Conservation (phyloP, 2,888 invertebrate genomes). For the Scotopteryx bipunctaria region DNA sequence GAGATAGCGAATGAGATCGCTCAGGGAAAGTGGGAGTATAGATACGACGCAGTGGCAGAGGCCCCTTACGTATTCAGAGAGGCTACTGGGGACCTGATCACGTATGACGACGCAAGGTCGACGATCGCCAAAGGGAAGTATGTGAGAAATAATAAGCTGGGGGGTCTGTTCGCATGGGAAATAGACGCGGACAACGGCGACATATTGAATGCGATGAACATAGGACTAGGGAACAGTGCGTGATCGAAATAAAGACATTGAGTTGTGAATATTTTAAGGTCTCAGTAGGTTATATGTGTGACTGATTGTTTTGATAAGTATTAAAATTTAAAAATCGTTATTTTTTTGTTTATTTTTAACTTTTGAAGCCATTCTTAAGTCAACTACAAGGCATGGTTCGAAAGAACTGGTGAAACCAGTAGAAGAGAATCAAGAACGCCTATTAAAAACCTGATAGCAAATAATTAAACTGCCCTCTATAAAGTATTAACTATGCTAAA, state of each 20-base stretch:
- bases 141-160: conserved; percentile 74
- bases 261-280: conserved; percentile 35
- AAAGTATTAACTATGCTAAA: too few relatives aligned
- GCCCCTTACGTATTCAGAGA: conserved; percentile 76
- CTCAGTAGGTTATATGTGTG: conserved; percentile 31
- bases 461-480: too few relatives aligned
- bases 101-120: conserved; percentile 75
- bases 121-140: conserved; percentile 77
- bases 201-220: conserved; percentile 75
- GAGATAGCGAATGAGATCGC: conserved; percentile 74
- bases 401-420: too few relatives aligned
- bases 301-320: conserved; percentile 30
- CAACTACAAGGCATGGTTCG: too few relatives aligned
- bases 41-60: conserved; percentile 72
- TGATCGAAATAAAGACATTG: conserved; percentile 36
- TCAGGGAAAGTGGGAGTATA: conserved; percentile 73
- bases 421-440: background rate
- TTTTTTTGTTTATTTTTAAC: background rate
- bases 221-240: conserved; percentile 71
- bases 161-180: conserved; percentile 78
- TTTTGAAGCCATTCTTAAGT: too few relatives aligned
- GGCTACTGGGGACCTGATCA: conserved; percentile 70
- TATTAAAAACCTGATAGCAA: too few relatives aligned
- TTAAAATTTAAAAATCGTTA: conserved; percentile 19
- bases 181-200: conserved; percentile 78